Evolutionary conservation across 2,113 vertebrate genomes (phyloP).

Genomic region (Microcebus ravelobensis): DNA sequence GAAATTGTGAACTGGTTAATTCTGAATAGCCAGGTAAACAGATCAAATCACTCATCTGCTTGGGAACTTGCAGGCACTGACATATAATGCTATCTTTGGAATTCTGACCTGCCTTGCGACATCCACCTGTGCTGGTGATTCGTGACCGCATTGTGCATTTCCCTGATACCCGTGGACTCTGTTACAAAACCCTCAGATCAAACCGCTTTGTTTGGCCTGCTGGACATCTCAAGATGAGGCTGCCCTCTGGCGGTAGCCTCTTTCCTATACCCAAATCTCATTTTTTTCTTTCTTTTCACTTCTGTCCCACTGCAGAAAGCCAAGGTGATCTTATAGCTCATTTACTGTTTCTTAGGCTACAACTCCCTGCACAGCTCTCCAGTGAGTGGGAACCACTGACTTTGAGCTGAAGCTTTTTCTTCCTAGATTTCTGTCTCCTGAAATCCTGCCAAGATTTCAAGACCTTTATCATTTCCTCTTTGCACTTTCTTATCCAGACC

Average conservation of each 20-base stretch:
- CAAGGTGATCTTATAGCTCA: not conserved
- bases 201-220: not conserved
- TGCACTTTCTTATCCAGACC: not conserved
- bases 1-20: not conserved
- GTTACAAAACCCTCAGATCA: not conserved
- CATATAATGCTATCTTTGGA: not conserved
- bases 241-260: constrained; percentile 70
- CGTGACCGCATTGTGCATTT: not conserved
- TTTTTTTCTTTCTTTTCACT: not conserved
- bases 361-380: not conserved
- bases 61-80: not conserved
- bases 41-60: not conserved
- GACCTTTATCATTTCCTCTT: not conserved
- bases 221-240: not conserved
- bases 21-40: not conserved
- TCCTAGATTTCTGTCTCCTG: not conserved
- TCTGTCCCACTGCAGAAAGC: not conserved
- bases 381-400: not conserved
- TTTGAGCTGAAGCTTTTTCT: not conserved
- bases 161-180: not conserved
- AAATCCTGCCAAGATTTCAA: not conserved
- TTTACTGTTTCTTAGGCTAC: not conserved
- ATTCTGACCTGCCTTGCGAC: not conserved
- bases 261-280: not conserved
- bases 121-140: not conserved